A percentile compares a stretch with the other conserved stretches of the same genome.
Evolutionary conservation across 2,797 vertebrate species (phyloP).

Genomic region (Dallia pectoralis): DNA sequence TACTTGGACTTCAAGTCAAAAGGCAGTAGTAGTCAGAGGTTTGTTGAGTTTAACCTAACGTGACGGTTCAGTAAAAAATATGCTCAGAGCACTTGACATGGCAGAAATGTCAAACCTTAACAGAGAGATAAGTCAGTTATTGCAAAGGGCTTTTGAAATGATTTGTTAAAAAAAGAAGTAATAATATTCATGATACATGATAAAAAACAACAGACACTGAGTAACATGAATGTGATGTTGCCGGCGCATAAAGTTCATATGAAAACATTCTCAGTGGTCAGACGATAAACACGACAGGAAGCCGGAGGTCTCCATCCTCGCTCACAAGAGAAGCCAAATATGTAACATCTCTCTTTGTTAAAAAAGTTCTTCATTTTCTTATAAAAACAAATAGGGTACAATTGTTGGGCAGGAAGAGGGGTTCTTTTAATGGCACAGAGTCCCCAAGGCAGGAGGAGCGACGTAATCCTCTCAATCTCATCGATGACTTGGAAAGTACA

Average conservation of each 20-base stretch:
- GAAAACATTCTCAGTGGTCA: conserved; percentile 89
- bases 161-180: conserved; percentile 56
- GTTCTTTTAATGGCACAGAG: conserved; percentile 82
- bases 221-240: conserved; percentile 60
- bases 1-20: conserved; percentile 53
- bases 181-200: conserved; percentile 70
- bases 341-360: conserved; percentile 44
- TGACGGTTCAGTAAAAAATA: conserved; percentile 38
- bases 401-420: conserved; percentile 27
- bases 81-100: conserved; percentile 45
- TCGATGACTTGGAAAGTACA: conserved; percentile 32
- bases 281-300: conserved; percentile 64
- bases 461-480: conserved; percentile 40
- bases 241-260: conserved; percentile 53
- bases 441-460: conserved; percentile 50
- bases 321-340: conserved; percentile 45
- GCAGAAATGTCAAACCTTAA: conserved; percentile 47
- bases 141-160: conserved; percentile 43
- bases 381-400: conserved; percentile 55
- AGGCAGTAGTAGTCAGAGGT: conserved; percentile 67
- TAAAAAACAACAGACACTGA: conserved; percentile 50
- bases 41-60: conserved; percentile 37
- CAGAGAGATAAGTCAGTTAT: conserved; percentile 53
- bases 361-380: conserved; percentile 79
- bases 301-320: conserved; percentile 66